Evolutionary conservation across 2,888 invertebrate species (phyloP).

Genomic region (Mystacides longicornis): DNA sequence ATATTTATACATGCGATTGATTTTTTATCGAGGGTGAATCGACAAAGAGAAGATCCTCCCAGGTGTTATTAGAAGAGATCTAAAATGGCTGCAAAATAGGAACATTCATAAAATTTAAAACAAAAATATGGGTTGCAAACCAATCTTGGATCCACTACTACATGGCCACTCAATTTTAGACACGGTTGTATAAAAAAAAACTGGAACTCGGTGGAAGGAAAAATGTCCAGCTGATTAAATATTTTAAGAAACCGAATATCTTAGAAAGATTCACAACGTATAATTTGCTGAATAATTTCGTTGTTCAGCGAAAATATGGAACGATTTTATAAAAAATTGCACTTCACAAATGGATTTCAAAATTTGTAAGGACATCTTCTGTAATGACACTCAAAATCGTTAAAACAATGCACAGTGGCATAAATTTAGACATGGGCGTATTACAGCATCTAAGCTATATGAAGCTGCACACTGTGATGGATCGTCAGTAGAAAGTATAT

Average conservation of each 20-base stretch:
- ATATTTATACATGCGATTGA: neutral
- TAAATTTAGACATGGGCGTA: neutral
- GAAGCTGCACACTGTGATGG: slow-evolving; percentile 3
- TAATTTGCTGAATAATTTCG: neutral
- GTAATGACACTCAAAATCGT: neutral
- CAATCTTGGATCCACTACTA: no score
- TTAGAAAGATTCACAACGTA: neutral
- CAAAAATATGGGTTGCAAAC: no score
- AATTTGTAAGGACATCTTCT: neutral
- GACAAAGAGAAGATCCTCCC: neutral
- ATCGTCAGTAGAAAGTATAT: neutral
- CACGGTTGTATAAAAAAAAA: neutral
- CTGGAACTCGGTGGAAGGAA: neutral
- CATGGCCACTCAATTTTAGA: neutral
- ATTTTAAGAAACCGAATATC: neutral
- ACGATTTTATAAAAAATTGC: neutral
- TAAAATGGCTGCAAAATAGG: neutral
- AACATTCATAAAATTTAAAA: neutral
- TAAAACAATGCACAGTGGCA: neutral
- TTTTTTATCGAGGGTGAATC: neutral
- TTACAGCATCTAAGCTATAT: slow-evolving; percentile 4
- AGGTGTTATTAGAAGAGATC: neutral
- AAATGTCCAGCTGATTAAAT: neutral
- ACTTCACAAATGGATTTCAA: neutral
- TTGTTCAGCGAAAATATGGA: neutral